Evolutionary conservation across 2,888 invertebrate genomes (phyloP), one percentile per base, ranked within the genome.

Genomic region (Ferrisia virgata): DNA sequence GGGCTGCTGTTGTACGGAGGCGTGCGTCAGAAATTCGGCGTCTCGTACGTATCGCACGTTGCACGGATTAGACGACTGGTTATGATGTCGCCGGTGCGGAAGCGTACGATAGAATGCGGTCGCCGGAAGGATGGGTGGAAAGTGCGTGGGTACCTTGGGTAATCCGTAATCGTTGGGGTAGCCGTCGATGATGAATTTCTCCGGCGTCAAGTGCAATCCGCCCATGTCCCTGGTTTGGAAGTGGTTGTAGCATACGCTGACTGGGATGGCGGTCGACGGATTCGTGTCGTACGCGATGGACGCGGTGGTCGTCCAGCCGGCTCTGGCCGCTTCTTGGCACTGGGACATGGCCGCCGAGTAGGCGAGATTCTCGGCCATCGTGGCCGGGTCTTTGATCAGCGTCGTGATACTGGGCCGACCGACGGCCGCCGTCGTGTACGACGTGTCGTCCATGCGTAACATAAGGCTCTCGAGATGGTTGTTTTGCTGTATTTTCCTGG

Each of bases 111-210:
- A 95, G 76, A 86, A 86, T 2, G 86, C 85, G 6, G 87, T 86
- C 0, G 86, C 86, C 80, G 85, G 79, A 58, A 88, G 84, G 87
- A 88, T 85, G 88, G 86, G 86, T 89, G 89, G 85, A 88, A 89
- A 86, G 88, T 89, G 47, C 88, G 89, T 53, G 0, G 78, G 28
- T 43, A 85, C 15, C 87, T 93, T 94, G 0, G 94, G 94, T 72
- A 94, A 89, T 25, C 94, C 94, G 87, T 93, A 94, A 88, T 94
- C 94, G 85, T 94, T 91, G 8, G 95, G 95, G 87, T 93, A 93
- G n/a, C 93, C 94, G 86, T 92, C 92, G 86, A 94, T 93, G 86
- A 94, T 89, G 88, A 94, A 93, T 82, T 89, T 89, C 22, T 93
- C 92, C 0, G 94, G 93, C 88, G 93, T 93, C 82, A 94, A 89